These are phyloP conservation scores for Diabrotica virgifera DNA, from an alignment of 1,140 invertebrate genomes.

Conservation along the genomic window DNA sequence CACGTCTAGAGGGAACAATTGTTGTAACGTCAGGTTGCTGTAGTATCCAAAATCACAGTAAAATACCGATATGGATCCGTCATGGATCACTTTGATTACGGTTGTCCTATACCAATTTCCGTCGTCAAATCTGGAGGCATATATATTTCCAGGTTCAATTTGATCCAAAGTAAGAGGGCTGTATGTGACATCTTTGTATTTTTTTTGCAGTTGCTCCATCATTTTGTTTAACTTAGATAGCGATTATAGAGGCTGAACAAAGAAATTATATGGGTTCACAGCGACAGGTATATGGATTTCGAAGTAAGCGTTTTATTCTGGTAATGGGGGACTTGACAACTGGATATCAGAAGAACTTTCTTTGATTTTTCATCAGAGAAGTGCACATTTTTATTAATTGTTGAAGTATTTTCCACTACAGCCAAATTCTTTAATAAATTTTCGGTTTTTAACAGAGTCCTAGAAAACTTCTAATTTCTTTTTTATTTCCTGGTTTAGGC, in stretches of 20 bases:
- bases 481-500: no score
- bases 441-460: no score
- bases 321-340: constrained; percentile 32
- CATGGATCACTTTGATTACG: constrained; percentile 48
- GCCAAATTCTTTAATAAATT: no score
- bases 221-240: no score
- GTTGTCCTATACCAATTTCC: constrained; percentile 48
- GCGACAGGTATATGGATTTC: constrained; percentile 41
- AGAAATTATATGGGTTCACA: constrained; percentile 47
- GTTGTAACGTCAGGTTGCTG: constrained; percentile 43
- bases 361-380: no score
- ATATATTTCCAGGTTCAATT: constrained; percentile 42
- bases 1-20: constrained; percentile 50
- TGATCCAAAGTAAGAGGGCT: constrained; percentile 38
- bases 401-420: no score
- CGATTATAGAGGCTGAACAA: constrained; percentile 40
- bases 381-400: no score
- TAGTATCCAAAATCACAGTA: constrained; percentile 58
- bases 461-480: no score
- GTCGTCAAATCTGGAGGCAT: constrained; percentile 43
- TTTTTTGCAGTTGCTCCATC: constrained; percentile 35
- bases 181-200: constrained; percentile 30
- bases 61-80: constrained; percentile 51
- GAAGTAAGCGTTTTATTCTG: constrained; percentile 32
- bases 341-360: no score